Evolutionary conservation across 64 coral and sea anemone species (phyloP).

Genomic region (Montipora sp.): DNA sequence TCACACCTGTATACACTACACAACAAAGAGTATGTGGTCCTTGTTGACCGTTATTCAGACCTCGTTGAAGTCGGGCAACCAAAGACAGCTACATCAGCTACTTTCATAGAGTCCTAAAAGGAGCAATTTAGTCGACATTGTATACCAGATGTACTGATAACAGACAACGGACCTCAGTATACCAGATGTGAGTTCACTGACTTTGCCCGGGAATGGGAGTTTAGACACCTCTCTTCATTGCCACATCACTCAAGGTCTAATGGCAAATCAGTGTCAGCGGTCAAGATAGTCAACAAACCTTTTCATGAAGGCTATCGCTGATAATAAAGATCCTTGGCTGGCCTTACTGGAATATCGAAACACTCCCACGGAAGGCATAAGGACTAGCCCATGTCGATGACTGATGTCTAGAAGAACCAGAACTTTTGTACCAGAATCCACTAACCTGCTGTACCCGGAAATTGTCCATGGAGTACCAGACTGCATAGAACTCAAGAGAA

Average conservation of each 20-base stretch:
- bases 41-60: too few species aligned
- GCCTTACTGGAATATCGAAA: conserved; percentile 8
- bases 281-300: conserved; percentile 41
- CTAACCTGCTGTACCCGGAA: conserved; percentile 50
- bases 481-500: not conserved
- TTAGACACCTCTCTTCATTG: too few species aligned
- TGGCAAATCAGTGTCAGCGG: conserved; percentile 35
- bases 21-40: too few species aligned
- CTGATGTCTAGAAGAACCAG: conserved; percentile 26
- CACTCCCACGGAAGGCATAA: conserved; percentile 19
- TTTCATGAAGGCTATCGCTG: conserved; percentile 23
- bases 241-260: conserved; percentile 35
- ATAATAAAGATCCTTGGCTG: conserved; percentile 20
- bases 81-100: too few species aligned
- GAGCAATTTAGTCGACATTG: too few species aligned
- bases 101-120: too few species aligned
- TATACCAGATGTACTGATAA: too few species aligned
- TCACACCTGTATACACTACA: too few species aligned
- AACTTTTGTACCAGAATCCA: not conserved
- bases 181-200: too few species aligned
- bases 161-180: too few species aligned
- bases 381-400: conserved; percentile 12
- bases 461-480: not conserved
- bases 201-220: too few species aligned
- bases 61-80: too few species aligned